Base-by-base conservation (phyloP, 2,797 vertebrate genomes). In the Alauda arvensis region DNA sequence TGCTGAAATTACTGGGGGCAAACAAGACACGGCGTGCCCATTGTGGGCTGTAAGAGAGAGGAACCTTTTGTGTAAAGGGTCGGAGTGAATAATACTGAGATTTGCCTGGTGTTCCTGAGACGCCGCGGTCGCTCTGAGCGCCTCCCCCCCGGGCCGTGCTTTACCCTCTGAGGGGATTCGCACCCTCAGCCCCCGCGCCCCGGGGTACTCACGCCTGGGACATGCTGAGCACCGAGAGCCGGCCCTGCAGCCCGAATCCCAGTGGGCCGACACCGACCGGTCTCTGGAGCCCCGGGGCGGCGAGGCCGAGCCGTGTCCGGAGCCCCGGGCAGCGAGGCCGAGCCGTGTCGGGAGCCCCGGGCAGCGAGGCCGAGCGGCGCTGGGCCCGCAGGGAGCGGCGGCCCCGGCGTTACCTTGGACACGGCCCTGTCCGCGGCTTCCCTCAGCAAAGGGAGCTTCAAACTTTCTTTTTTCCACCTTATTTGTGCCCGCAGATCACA, bases 31-130 rank as follows among this genome's bases (percentile, higher is more conserved):
- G 7, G 8, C 12, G 18, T 19, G 43, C 34, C 3, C 24, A 8
- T 1, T 8, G 39, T 4, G 39, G 26, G 18, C 21, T 42, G 14
- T 11, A 34, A n/a, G 40, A 18, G 8, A 15, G 8, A 34, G 25
- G 31, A 13, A 23, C 65, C 23, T 39, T 33, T 13, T 1, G 17
- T 5, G 4, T 33, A 5, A 24, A 23, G n/a, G 5, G 4, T 21
- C 17, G 2, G 18, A 16, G 34, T 1, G 26, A 12, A 4, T 7
- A 13, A 13, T 1, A 9, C 3, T 6, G 7, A 3, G 1, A 21
- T 39, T 4, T 3, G 25, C 51, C 14, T 2, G 33, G 4, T 29
- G 51, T 39, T 71, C 14, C 39, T 8, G 11, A n/a, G 29, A 1
- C 1, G 31, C 5, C 4, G 21, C 6, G 23, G 18, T 29, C 5